phyloP scores from a whole-genome alignment of 2,113 vertebrate species.

The Periophthalmodon schlosseri region DNA sequence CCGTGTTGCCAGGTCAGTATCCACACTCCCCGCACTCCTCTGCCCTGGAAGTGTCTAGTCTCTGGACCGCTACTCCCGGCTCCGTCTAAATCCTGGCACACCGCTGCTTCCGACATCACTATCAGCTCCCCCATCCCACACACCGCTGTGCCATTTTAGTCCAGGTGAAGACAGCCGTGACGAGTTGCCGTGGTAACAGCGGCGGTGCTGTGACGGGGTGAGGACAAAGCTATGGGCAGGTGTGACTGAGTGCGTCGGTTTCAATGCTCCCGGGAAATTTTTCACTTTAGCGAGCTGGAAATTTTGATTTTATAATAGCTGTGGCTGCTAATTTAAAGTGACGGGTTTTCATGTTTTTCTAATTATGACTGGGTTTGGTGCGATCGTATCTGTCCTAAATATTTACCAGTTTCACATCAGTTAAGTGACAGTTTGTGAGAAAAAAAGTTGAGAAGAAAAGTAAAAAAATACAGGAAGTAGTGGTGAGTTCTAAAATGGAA shows the following conservation, averaged over 20 bases:
- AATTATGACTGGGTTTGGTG: no score
- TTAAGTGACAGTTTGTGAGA: no score
- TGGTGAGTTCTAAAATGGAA: no score
- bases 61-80: background rate
- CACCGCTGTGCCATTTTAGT: conserved; percentile 39
- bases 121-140: conserved; percentile 39
- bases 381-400: no score
- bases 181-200: conserved; percentile 64
- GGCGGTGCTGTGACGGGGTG: conserved; percentile 49
- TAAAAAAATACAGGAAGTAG: no score
- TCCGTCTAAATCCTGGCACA: conserved; percentile 24
- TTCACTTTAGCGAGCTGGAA: background rate
- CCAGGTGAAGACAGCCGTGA: conserved; percentile 25
- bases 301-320: background rate
- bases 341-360: no score
- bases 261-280: conserved; percentile 27
- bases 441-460: no score
- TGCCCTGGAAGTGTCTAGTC: background rate
- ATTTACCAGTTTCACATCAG: no score
- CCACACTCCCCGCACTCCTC: conserved; percentile 1
- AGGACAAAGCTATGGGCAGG: conserved; percentile 53
- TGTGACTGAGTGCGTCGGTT: conserved; percentile 55
- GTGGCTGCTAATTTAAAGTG: background rate
- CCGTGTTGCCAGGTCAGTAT: background rate
- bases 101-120: conserved; percentile 22